Base-by-base conservation (phyloP, 2,113 vertebrate genomes). In the Tor tambroides region DNA sequence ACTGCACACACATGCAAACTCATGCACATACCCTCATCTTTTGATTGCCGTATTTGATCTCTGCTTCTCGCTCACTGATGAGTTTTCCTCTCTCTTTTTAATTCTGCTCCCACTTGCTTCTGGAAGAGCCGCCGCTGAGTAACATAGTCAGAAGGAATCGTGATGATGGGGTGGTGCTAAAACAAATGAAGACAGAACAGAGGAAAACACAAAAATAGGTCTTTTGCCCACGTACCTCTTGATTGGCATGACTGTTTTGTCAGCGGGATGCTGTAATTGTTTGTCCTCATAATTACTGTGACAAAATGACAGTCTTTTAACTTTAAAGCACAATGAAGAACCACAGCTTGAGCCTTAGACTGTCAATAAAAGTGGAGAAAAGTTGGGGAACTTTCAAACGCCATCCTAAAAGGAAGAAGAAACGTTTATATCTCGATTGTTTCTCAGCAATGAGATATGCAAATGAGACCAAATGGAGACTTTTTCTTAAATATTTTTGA, bases 261-360 rank as follows among this genome's bases (percentile, higher is more conserved):
- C 81, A 83, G 81, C 28, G 63, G 19, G 81, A 71, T 15, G 81
- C 63, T 65, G 19, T 83, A 83, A 83, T 51, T 51, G 81, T 83
- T 83, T 83, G 81, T 71, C 81, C 43, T 69, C 43, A 71, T 83
- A 71, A 83, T 83, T 83, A 83, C 28, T 83, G 5, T 71, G 81
- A 83, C 81, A 83, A 71, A 82, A 71, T 83, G 81, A 71, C 81
- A 83, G 81, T 83, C 65, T 83, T 67, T 71, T 32, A 49, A 83
- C 65, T 51, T 83, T 71, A 71, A 83, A 83, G 28, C 65, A 83
- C 65, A 71, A 83, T 32, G 81, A 69, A 83, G 46, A 21, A 49
- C 56, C 56, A 83, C 43, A 71, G 21, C 43, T 9, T 46, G 19
- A 83, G 46, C 28, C 63, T 49, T 3, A 28, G 19, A 83, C 17